Percentiles rank a stretch among this genome's conserved stretches.
Evolutionary conservation across 2,113 vertebrate species (phyloP).

Genomic region (Semnopithecus entellus): DNA sequence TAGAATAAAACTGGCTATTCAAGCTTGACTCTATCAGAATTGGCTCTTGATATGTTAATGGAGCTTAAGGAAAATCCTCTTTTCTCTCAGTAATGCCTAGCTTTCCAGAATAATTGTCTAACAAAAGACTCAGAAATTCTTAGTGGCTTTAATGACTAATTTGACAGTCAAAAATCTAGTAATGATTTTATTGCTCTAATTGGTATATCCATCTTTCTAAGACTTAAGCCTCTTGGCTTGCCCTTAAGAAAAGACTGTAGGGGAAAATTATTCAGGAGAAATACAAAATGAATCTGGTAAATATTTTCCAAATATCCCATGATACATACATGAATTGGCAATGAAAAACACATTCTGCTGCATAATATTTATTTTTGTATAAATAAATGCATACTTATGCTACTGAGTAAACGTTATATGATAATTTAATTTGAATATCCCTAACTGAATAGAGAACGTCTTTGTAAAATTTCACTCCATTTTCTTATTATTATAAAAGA

Average conservation of each 20-base stretch:
- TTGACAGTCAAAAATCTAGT: slow-evolving; percentile 32
- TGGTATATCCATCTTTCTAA: slow-evolving; percentile 2
- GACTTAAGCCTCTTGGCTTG: slow-evolving; percentile 37
- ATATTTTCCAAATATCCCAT: slow-evolving; percentile 5
- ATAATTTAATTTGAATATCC: background rate
- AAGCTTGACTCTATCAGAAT: slow-evolving; percentile 7
- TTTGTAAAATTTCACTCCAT: background rate
- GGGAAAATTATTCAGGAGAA: background rate
- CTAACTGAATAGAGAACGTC: background rate
- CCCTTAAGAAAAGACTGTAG: background rate
- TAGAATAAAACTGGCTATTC: slow-evolving; percentile 15
- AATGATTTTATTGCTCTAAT: slow-evolving; percentile 48
- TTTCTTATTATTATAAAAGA: background rate
- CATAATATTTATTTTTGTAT: background rate
- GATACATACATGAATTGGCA: background rate
- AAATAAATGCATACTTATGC: background rate
- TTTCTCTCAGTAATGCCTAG: background rate
- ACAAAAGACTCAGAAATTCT: slow-evolving; percentile 47
- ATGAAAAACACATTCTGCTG: background rate
- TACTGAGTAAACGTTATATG: background rate
- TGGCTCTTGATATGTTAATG: slow-evolving; percentile 57
- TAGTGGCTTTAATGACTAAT: slow-evolving; percentile 46
- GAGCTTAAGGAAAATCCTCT: slow-evolving; percentile 58
- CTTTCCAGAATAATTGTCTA: slow-evolving; percentile 45
- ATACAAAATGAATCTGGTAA: slow-evolving; percentile 21